Base-by-base conservation (phyloP, 2,113 vertebrate genomes). In the Oryctolagus cuniculus region DNA sequence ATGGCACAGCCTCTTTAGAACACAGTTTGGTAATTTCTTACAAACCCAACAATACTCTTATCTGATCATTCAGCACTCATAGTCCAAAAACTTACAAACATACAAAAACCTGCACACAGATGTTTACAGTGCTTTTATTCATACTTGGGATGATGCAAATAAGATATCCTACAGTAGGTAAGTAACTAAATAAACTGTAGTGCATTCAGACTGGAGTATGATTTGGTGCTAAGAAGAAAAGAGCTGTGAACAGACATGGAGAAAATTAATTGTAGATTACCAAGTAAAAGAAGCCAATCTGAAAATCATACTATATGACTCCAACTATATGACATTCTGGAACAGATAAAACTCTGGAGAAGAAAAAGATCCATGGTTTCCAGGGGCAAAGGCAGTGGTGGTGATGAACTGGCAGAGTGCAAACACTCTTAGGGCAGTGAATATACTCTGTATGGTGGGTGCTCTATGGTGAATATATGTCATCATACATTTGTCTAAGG, bases 401-500 rank as follows among this genome's bases (percentile, higher is more conserved):
- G 38, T 58, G 36, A 17, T 64, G n/a, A 51, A 36, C 0, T 27
- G 29, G 58, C 19, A 36, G 17, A 25, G 25, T 19, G 29, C 53
- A 63, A 36, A 31, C 55, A 34, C 27, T 6, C 67, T 29, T 36
- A 10, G 5, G 31, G 38, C 75, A 25, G 16, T 34, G 53, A 29
- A 13, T 2, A 49, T 17, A 10, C 17, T 24, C 0, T 49, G 31
- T 12, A 15, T 58, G 51, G 29, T 58, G 17, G 64, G 31, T 58
- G 17, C 22, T 12, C 0, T 4, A 12, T 0, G 9, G 67, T 51
- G 29, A 25, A 25, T n/a, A 66, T 4, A 31, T 3, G 53, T 31
- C 53, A 29, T 10, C 2, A 21, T 36, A 58, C 5, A 27, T 12
- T 13, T 61, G 17, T 22, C 5, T 38, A 49, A 49, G 11, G 10